phyloP scores from a whole-genome alignment of 2,113 vertebrate genomes.

The Glaucidium brasilianum region DNA sequence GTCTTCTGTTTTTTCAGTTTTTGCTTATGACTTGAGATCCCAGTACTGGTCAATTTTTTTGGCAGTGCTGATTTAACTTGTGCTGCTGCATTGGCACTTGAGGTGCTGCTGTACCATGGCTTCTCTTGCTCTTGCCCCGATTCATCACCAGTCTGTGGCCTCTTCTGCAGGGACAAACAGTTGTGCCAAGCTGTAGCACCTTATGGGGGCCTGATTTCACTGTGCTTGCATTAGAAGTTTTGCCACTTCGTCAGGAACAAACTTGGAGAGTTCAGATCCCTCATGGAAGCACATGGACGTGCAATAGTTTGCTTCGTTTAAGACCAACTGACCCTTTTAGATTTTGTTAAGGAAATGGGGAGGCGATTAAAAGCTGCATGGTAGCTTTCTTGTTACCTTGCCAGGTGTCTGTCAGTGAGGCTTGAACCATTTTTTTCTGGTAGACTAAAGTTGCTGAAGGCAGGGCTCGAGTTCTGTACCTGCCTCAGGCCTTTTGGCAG shows the following conservation, averaged over 20 bases:
- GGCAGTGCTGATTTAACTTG: neutral
- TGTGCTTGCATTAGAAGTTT: neutral
- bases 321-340: neutral
- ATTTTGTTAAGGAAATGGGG: neutral
- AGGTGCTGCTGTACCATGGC: neutral
- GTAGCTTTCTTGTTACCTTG: neutral
- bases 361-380: neutral
- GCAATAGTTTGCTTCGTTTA: neutral
- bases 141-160: neutral
- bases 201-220: neutral
- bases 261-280: neutral
- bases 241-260: neutral
- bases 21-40: neutral
- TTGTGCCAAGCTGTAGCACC: slow-evolving; percentile 4
- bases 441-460: neutral
- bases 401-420: neutral
- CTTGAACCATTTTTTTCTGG: neutral
- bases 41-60: neutral
- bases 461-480: neutral
- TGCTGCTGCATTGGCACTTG: neutral
- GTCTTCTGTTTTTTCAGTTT: neutral
- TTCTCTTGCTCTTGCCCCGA: neutral
- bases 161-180: slow-evolving; percentile 3
- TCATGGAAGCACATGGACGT: neutral
- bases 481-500: neutral